Evolutionary conservation across 2,113 vertebrate species (phyloP).

Genomic region (Piaya cayana): DNA sequence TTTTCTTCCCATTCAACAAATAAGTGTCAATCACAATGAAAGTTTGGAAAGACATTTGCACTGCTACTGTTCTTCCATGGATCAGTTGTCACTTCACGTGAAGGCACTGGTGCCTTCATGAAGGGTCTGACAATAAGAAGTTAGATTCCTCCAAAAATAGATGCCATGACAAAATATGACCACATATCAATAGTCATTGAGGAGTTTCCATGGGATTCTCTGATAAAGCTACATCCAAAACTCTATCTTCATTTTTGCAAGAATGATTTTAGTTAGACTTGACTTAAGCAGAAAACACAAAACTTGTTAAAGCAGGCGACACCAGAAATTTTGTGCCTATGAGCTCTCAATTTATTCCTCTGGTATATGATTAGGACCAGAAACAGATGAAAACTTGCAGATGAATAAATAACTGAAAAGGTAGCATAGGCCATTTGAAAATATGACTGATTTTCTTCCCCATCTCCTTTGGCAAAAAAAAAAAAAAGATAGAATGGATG

Average conservation of each 20-base stretch:
- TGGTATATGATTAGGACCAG: neutral
- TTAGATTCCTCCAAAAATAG: neutral
- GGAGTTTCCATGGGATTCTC: neutral
- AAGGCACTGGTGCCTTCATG: neutral
- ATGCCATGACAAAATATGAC: neutral
- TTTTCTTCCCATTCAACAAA: neutral
- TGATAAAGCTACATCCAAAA: neutral
- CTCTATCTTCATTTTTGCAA: neutral
- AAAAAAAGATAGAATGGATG: neutral
- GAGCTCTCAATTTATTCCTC: neutral
- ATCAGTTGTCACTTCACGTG: neutral
- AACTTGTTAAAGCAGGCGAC: neutral
- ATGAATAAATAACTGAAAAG: neutral
- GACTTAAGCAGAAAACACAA: neutral
- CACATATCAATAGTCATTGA: neutral
- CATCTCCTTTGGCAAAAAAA: neutral
- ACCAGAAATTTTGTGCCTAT: neutral
- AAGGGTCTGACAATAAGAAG: neutral
- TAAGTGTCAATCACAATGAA: neutral
- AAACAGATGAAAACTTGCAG: neutral
- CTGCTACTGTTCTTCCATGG: neutral
- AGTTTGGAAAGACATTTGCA: neutral
- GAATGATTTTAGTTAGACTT: neutral
- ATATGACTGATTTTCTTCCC: neutral
- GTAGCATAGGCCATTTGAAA: neutral